These are phyloP conservation scores for Eupithecia subfuscata DNA, from an alignment of 2,888 invertebrate species.

Conservation along the genomic window DNA sequence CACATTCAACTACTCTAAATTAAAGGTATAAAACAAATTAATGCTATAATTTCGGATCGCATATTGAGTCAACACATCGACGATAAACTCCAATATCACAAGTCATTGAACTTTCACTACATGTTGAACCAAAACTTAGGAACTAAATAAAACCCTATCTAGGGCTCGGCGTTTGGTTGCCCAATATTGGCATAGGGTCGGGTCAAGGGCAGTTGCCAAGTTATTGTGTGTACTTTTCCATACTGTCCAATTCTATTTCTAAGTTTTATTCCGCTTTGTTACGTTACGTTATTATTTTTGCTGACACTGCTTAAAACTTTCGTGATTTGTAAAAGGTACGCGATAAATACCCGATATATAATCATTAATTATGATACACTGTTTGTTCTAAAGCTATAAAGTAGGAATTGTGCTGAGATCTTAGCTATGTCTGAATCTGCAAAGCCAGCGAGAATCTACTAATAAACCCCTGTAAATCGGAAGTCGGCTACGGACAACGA, in stretches of 20 bases:
- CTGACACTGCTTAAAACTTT: background rate
- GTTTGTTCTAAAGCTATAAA: background rate
- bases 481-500: background rate
- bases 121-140: slow-evolving; percentile 4
- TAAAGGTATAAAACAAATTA: background rate
- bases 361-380: background rate
- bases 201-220: slow-evolving; percentile 27
- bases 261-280: background rate
- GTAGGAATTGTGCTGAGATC: background rate
- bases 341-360: too few relatives aligned
- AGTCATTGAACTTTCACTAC: background rate
- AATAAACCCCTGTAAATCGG: background rate
- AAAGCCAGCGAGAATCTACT: background rate
- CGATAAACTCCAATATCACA: background rate
- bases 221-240: slow-evolving; percentile 12
- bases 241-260: background rate
- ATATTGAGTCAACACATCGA: background rate
- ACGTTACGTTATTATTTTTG: background rate
- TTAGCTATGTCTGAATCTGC: background rate
- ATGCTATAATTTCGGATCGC: background rate
- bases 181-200: slow-evolving; percentile 30
- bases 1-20: background rate
- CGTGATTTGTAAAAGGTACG: too few relatives aligned
- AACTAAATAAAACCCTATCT: slow-evolving; percentile 13
- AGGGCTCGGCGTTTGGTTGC: slow-evolving; percentile 26